Base-by-base conservation (phyloP, 2,797 vertebrate species). In the Sebastes glaucus region DNA sequence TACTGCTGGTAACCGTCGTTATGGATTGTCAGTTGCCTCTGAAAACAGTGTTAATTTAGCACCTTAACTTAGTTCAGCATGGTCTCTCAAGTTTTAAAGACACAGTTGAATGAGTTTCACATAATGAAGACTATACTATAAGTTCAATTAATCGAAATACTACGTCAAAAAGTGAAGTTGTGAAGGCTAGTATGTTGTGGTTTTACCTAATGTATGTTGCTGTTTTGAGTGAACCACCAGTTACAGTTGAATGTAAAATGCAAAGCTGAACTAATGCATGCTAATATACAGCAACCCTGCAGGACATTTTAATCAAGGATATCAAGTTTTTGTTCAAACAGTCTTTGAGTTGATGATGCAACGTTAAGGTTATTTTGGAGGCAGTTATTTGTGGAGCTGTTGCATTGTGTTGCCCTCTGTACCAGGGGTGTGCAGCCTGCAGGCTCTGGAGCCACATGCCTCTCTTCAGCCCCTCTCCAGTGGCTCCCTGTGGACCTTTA, bases 111-210 rank as follows among this genome's bases (percentile, higher is more conserved):
- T 59, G 5, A 20, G 7, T 71, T 66, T 28, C 38, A 20, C n/a
- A 42, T 8, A 11, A 9, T 7, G 4, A 20, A 28, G 16, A 32
- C 16, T 33, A 42, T 42, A 16, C 4, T 9, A 18, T 9, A 11
- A 16, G 6, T 28, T 71, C 5, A 14, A 8, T 33, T 28, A 30
- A 5, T 49, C 11, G 4, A 22, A 23, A 52, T 32, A 3, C 8
- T 25, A 1, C 6, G 1, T 25, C 0, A 22, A 42, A 18, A n/a
- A 5, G 2, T 53, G 20, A 49, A 20, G 11, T 18, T 4, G 7
- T 59, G 66, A 46, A 9, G 4, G 6, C 20, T 33, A 9, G 11
- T 22, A 20, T 65, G 20, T 65, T 8, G 53, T 22, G 55, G 11
- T 28, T 7, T n/a, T n/a, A 20, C 9, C 5, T 33, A 22, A 6